These are phyloP conservation scores for Gymnoscopelus braueri DNA, from an alignment of 2,797 vertebrate genomes.

Conservation along the genomic window DNA sequence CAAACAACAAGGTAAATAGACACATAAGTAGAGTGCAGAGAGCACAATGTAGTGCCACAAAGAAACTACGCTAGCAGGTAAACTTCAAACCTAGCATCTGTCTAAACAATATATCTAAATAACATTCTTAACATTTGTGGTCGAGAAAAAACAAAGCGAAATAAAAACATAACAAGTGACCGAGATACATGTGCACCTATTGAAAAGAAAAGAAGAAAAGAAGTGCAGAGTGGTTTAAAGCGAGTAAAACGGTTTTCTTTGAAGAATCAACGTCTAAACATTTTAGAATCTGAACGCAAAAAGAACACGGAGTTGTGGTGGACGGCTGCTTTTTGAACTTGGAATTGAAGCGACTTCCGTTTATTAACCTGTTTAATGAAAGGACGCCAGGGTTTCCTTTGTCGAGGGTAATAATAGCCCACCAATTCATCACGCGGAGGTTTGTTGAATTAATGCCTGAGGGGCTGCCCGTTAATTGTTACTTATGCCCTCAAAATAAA, in stretches of 20 bases:
- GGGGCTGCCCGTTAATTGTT: slow-evolving; percentile 57
- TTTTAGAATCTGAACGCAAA: slow-evolving; percentile 13
- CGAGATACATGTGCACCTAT: no score
- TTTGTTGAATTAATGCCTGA: slow-evolving; percentile 57
- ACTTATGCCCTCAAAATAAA: slow-evolving; percentile 61
- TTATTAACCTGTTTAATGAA: slow-evolving; percentile 29
- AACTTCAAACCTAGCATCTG: no score
- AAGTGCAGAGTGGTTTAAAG: slow-evolving; percentile 12
- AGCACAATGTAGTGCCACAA: no score
- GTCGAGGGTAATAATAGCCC: slow-evolving; percentile 49
- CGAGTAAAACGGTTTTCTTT: not conserved
- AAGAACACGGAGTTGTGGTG: slow-evolving; percentile 18
- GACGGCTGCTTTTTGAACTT: slow-evolving; percentile 30
- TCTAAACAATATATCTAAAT: no score
- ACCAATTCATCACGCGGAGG: slow-evolving; percentile 47
- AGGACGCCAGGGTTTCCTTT: slow-evolving; percentile 32
- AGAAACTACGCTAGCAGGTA: no score
- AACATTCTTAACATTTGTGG: no score
- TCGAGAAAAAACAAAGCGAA: no score
- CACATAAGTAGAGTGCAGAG: no score
- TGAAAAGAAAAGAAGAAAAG: slow-evolving; percentile 15
- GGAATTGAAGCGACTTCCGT: slow-evolving; percentile 31
- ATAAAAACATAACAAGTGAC: no score
- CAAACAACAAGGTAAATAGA: no score
- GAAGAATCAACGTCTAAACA: not conserved